Conservation (phyloP, 2,888 invertebrate species). For the Cheilosia pagana region DNA sequence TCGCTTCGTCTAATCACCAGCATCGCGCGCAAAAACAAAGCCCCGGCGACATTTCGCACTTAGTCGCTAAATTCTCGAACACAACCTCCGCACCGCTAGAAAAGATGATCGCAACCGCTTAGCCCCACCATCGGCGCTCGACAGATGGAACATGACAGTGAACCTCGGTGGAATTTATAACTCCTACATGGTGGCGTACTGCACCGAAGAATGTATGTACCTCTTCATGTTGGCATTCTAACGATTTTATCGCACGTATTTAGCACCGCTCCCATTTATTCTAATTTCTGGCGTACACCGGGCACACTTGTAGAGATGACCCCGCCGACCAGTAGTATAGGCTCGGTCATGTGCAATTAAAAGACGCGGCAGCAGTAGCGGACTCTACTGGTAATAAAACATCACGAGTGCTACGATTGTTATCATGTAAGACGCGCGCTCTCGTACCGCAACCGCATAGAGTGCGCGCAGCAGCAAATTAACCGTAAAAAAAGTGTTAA, state of each 20-base stretch:
- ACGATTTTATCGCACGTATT: constrained; percentile 59
- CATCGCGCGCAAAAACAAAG: constrained; percentile 20
- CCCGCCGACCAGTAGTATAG: constrained; percentile 30
- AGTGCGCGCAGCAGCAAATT: constrained; percentile 30
- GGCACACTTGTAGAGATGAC: constrained; percentile 36
- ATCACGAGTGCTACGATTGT: constrained; percentile 51
- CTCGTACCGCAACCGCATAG: constrained; percentile 6
- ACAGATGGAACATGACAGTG: constrained; percentile 42
- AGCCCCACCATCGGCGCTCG: constrained; percentile 4
- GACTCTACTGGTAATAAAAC: constrained; percentile 42
- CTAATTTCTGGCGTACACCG: constrained; percentile 40
- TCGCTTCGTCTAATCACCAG: constrained; percentile 24
- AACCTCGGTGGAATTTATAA: constrained; percentile 44
- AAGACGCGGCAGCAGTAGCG: constrained; percentile 30
- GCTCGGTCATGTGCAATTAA: constrained; percentile 60
- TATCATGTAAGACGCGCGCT: constrained; percentile 42
- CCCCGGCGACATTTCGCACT: constrained; percentile 25
- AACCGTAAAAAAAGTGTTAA: constrained; percentile 60
- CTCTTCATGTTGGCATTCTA: constrained; percentile 54
- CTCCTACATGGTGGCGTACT: constrained; percentile 45
- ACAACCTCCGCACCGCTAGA: constrained; percentile 10
- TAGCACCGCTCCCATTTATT: constrained; percentile 62
- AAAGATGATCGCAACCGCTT: constrained; percentile 25
- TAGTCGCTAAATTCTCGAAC: constrained; percentile 33
- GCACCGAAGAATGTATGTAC: constrained; percentile 27